Conservation (phyloP, 2,797 vertebrate genomes). For the Anguilla megastoma region DNA sequence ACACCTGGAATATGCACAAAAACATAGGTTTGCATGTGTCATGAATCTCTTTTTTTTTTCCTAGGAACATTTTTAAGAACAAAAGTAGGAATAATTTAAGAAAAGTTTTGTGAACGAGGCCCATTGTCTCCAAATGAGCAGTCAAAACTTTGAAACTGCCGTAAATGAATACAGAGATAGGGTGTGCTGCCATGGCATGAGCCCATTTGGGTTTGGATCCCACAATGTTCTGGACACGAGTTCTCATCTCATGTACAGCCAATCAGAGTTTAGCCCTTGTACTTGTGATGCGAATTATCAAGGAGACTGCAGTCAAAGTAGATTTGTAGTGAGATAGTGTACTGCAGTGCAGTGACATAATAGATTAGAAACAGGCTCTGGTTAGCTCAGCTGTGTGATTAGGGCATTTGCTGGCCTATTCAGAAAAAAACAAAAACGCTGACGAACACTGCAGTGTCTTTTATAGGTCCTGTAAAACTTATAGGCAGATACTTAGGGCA, state of each 20-base stretch:
- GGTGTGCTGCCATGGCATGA: neutral
- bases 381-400: neutral
- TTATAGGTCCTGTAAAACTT: neutral
- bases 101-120: too few relatives aligned
- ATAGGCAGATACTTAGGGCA: neutral
- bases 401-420: neutral
- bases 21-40: too few relatives aligned
- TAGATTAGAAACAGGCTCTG: neutral
- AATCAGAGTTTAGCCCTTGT: neutral
- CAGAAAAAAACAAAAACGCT: neutral
- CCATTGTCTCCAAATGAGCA: neutral
- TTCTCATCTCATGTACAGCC: neutral
- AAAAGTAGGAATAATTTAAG: too few relatives aligned
- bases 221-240: neutral
- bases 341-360: neutral
- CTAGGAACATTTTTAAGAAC: too few relatives aligned
- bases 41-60: too few relatives aligned
- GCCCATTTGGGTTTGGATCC: neutral
- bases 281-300: too few relatives aligned
- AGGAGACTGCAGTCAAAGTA: neutral
- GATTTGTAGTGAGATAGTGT: neutral
- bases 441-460: slow-evolving; percentile 6
- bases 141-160: neutral
- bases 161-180: too few relatives aligned
- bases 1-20: too few relatives aligned